These are phyloP conservation scores for Drosophila meridiana DNA, from an alignment of 2,888 invertebrate genomes.

Conservation along the genomic window DNA sequence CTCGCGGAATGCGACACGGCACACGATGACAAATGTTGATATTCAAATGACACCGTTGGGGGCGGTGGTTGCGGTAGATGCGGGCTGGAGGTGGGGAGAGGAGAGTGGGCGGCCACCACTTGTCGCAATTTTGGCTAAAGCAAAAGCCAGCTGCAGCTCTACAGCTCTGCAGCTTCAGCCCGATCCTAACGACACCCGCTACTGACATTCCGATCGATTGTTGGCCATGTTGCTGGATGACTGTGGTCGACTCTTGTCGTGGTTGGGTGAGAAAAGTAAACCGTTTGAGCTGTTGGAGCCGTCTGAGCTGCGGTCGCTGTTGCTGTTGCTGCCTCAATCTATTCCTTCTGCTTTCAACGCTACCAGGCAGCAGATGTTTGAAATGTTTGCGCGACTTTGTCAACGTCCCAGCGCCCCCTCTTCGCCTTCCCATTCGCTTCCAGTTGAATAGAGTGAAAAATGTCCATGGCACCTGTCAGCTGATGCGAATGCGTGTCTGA, in stretches of 20 bases:
- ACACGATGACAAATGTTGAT: conserved; percentile 81
- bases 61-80: conserved; percentile 51
- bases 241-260: conserved; percentile 36
- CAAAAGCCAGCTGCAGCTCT: no score
- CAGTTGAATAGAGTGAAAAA: conserved; percentile 66
- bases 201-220: conserved; percentile 74
- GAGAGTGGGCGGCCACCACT: conserved; percentile 36
- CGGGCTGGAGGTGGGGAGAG: conserved; percentile 27
- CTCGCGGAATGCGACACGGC: conserved; percentile 76
- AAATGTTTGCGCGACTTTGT: conserved; percentile 73
- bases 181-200: conserved; percentile 61
- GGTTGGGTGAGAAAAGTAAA: conserved; percentile 71
- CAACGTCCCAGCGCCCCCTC: conserved; percentile 41
- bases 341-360: conserved; percentile 51
- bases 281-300: conserved; percentile 43
- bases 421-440: conserved; percentile 18
- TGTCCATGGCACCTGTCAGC: conserved; percentile 70
- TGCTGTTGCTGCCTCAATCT: conserved; percentile 32
- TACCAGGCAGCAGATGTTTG: conserved; percentile 66
- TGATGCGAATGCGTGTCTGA: conserved; percentile 42
- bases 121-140: conserved; percentile 40
- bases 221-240: conserved; percentile 65
- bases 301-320: conserved; percentile 1
- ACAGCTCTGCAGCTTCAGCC: not conserved
- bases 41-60: conserved; percentile 75